Evolutionary conservation across 2,113 vertebrate genomes (phyloP), one percentile per base, ranked within the genome.

Genomic region (Zootoca vivipara): DNA sequence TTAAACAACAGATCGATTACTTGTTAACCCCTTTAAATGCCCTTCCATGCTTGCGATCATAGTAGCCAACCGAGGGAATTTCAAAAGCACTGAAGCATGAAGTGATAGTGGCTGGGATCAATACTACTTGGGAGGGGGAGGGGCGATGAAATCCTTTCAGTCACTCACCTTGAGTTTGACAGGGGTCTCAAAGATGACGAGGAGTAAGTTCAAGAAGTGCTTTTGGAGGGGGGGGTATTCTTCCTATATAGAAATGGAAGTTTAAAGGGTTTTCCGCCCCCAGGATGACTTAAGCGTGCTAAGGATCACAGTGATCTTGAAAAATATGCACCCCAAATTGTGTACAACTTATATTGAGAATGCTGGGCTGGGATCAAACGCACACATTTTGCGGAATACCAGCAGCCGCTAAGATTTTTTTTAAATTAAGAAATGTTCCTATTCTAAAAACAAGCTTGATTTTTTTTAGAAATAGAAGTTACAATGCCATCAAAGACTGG

Each of bases 401-500:
- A 80, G 30, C 30, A 33, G n/a, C 18, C n/a, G 10, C 5, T 62
- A 52, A 33, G 18, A 24, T 62, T 33, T 77, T 74, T 73, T 20
- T 74, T 12, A 18, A 52, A 46, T 4, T 40, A 15, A 69, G 28
- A 30, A 69, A n/a, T 46, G 40, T 18, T 42, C 8, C 40, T 46
- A 42, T n/a, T 69, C 52, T n/a, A 9, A 78, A 78, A 79, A 26
- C 10, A 38, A 40, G 5, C 33, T 40, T 81, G 33, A 24, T 22
- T 73, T 87, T 20, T 58, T 87, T 81, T 52, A 52, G 46, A 80
- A 81, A n/a, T 73, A n/a, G 24, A 78, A 87, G 35, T 10, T 52
- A 40, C 24, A 6, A 26, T 42, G 28, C 16, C 26, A 64, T n/a
- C 46, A 52, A 52, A 10, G 46, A 52, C 46, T 52, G 46, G 9